phyloP scores from a whole-genome alignment of 1,140 invertebrate species.

The Trypoxylus dichotomus region DNA sequence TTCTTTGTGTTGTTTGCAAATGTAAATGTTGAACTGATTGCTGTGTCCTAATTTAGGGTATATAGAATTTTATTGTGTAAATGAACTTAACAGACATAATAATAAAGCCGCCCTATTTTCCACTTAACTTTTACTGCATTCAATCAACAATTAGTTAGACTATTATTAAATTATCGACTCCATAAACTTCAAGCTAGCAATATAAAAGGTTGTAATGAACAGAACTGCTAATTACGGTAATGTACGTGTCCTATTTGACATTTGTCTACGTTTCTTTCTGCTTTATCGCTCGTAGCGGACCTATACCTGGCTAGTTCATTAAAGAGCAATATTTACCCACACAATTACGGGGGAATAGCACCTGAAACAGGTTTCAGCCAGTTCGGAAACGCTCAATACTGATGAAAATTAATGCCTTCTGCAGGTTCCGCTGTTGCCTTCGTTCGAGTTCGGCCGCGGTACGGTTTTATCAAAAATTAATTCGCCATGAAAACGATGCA shows the following conservation, averaged over 20 bases:
- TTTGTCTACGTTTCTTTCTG: constrained; percentile 10
- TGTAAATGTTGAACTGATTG: no score
- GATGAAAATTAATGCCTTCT: constrained; percentile 24
- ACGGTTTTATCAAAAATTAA: constrained; percentile 24
- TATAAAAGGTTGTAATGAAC: background rate
- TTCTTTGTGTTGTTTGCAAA: no score
- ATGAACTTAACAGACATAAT: no score
- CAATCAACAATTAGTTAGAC: background rate
- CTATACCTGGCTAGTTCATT: background rate
- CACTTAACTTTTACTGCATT: background rate
- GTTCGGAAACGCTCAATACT: constrained; percentile 18
- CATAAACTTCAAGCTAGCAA: background rate
- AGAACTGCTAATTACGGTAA: background rate
- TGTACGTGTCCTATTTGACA: background rate
- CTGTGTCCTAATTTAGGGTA: no score
- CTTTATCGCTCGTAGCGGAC: background rate
- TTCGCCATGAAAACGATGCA: constrained; percentile 13
- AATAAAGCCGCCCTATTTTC: background rate
- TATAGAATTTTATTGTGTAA: no score
- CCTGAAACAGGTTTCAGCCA: constrained; percentile 27
- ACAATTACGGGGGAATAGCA: constrained; percentile 17
- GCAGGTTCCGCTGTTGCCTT: background rate
- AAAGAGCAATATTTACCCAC: constrained; percentile 23
- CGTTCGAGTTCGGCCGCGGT: background rate
- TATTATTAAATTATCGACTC: constrained; percentile 3